phyloP scores from a whole-genome alignment of 2,888 invertebrate genomes.

The Cactoblastis cactorum region DNA sequence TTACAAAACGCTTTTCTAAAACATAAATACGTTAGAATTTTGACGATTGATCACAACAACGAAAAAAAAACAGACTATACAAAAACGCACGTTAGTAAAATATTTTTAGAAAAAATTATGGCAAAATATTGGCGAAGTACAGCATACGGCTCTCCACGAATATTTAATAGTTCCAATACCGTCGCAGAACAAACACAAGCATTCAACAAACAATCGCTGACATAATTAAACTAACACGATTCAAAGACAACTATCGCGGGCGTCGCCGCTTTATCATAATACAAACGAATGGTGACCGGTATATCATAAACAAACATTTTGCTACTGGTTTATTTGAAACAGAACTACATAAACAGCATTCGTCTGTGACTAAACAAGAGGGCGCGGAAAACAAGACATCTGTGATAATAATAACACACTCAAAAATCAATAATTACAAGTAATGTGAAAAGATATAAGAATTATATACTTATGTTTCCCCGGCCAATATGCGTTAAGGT shows the following conservation, averaged over 20 bases:
- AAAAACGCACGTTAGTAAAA: slow-evolving; percentile 54
- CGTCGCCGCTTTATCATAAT: slow-evolving; percentile 24
- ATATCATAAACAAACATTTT: slow-evolving; percentile 31
- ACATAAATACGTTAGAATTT: slow-evolving; percentile 60
- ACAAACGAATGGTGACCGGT: slow-evolving; percentile 27
- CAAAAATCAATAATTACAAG: neutral
- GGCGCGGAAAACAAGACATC: neutral
- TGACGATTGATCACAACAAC: slow-evolving; percentile 44
- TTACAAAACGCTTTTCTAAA: slow-evolving; percentile 48
- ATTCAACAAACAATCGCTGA: slow-evolving; percentile 44
- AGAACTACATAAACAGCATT: slow-evolving; percentile 18
- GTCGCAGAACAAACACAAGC: slow-evolving; percentile 43
- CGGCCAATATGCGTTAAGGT: too few relatives aligned
- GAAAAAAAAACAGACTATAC: slow-evolving; percentile 43
- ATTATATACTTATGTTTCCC: too few relatives aligned
- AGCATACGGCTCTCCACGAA: slow-evolving; percentile 54
- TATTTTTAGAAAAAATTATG: slow-evolving; percentile 61
- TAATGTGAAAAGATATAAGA: too few relatives aligned
- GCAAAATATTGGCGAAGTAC: slow-evolving; percentile 75
- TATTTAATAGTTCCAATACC: slow-evolving; percentile 58
- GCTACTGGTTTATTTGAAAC: slow-evolving; percentile 26
- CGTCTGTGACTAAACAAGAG: neutral
- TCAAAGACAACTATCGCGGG: slow-evolving; percentile 29
- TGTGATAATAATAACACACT: neutral
- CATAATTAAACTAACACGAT: slow-evolving; percentile 44